Base-by-base conservation (phyloP, 2,797 vertebrate species). In the Bovichtus diacanthus region DNA sequence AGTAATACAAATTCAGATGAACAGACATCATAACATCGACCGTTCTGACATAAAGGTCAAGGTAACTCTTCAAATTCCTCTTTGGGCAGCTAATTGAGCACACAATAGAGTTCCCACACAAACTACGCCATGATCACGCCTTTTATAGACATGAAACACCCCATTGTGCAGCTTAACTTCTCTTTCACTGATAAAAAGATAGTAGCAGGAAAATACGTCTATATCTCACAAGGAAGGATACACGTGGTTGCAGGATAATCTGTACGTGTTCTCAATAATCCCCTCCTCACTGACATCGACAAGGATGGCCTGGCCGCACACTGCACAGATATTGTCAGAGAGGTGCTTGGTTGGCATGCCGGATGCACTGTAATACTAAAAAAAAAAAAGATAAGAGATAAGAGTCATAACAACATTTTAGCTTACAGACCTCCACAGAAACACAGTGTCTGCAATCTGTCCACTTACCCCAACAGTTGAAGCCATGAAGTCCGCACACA, bases 401-500 rank as follows among this genome's bases (percentile, higher is more conserved):
- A n/a, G n/a, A 34, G 18, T 29, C 0, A 38, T 41, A 43, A 25
- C 64, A 13, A 53, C 5, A 21, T 31, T 58, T 56, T 0, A 70
- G 3, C 2, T 53, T 47, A 43, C 13, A 46, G 38, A 41, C 21
- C 10, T 55, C 3, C 7, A 59, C 49, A 62, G 18, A 58, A 56
- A 70, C 19, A 55, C 19, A 55, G 4, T 0, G 25, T 34, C 51
- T 65, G 13, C 13, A 50, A 18, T 51, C 29, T 7, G 82, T 36
- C 2, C 4, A 73, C 95, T 95, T 88, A 99, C 98, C 91, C 98
- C 98, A 21, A 99, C 96, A 0, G 98, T 99, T 1, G 98, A 99
- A 2, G 98, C 98, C 98, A 99, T 99, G 91, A 97, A 99, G 88
- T 99, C 98, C 0, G 98, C 98, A 88, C 98, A 99, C 97, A 99